A percentile compares a stretch with the other conserved stretches of the same genome.
These are phyloP conservation scores for Eurypyga helias DNA, from an alignment of 2,113 vertebrate species.

Conservation along the genomic window DNA sequence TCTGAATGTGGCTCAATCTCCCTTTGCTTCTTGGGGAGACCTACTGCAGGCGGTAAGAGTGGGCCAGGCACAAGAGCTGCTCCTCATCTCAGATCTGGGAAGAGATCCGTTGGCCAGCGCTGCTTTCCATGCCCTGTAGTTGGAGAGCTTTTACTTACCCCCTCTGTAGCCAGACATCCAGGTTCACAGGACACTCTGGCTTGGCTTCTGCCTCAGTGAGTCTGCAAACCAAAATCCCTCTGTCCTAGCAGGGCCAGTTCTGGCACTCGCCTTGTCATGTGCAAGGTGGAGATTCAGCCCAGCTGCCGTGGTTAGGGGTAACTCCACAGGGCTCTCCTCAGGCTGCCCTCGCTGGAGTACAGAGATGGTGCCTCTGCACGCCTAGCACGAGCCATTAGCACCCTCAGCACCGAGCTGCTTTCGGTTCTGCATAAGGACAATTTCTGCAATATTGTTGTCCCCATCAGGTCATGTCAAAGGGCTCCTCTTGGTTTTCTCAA, in stretches of 20 bases:
- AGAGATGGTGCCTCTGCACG: neutral
- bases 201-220: neutral
- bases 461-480: neutral
- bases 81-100: neutral
- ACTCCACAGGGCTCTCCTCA: neutral
- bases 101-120: neutral
- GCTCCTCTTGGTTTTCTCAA: neutral
- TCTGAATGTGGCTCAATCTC: neutral
- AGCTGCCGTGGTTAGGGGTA: neutral
- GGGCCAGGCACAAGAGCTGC: neutral
- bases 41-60: neutral
- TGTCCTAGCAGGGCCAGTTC: neutral
- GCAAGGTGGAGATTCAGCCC: neutral
- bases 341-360: neutral
- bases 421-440: neutral
- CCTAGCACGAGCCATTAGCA: rapidly evolving
- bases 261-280: neutral
- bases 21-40: neutral
- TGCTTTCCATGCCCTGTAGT: neutral
- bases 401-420: neutral
- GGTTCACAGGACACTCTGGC: neutral
- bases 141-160: neutral
- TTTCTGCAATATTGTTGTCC: neutral
- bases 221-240: neutral
- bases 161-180: neutral